phyloP scores from a whole-genome alignment of 2,113 vertebrate genomes.

The Patagioenas fasciata region DNA sequence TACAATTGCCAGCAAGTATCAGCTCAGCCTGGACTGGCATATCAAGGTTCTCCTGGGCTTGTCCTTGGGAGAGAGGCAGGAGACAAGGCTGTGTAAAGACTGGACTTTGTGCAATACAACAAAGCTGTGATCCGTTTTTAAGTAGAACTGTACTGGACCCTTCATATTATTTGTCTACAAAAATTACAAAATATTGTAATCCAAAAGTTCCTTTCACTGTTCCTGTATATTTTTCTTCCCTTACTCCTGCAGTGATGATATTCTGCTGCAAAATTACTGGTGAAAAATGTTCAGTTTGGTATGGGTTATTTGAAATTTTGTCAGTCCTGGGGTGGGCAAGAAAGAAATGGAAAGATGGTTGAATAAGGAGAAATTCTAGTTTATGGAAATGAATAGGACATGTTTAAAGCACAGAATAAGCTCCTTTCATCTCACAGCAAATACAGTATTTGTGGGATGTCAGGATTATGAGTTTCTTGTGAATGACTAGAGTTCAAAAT shows the following conservation, averaged over 20 bases:
- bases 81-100: not conserved
- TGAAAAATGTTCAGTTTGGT: not conserved
- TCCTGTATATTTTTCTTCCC: not conserved
- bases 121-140: not conserved
- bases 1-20: not conserved
- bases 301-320: not conserved
- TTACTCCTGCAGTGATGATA: not conserved
- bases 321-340: not conserved
- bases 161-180: not conserved
- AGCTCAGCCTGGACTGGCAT: not conserved
- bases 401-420: conserved; percentile 23
- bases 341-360: not conserved
- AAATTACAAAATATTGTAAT: not conserved
- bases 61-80: not conserved
- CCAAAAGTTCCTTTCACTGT: not conserved
- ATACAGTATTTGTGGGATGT: not conserved
- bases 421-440: conserved; percentile 29
- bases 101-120: not conserved
- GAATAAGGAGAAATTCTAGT: not conserved
- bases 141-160: not conserved
- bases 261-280: not conserved
- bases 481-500: conserved; percentile 23
- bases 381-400: not conserved
- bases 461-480: not conserved
- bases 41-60: rapidly evolving